Evolutionary conservation across 2,797 vertebrate species (phyloP).

Genomic region (Tauraco hartlaubi): DNA sequence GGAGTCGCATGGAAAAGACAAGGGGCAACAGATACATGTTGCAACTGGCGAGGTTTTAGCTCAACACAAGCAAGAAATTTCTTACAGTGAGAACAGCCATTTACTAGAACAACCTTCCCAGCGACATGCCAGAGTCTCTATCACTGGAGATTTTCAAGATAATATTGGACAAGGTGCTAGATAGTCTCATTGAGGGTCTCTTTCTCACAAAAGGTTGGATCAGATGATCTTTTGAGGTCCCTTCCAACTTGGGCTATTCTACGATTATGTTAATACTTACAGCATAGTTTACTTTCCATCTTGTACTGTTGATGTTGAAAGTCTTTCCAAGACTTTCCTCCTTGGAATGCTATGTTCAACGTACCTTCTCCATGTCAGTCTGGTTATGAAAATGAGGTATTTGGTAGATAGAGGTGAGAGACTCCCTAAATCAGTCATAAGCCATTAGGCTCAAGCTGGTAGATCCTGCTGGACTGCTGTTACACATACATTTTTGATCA

Average conservation of each 20-base stretch:
- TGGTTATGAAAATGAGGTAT: not conserved
- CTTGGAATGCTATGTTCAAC: not conserved
- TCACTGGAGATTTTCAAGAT: not conserved
- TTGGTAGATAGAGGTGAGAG: not conserved
- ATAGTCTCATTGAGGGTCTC: not conserved
- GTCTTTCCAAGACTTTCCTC: not conserved
- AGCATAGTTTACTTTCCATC: not conserved
- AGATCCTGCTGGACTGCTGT: not conserved
- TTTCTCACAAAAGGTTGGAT: not conserved
- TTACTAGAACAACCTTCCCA: not conserved
- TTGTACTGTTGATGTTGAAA: not conserved
- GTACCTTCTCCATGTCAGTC: too few relatives aligned
- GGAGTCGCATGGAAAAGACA: not conserved
- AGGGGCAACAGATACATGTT: not conserved
- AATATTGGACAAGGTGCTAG: not conserved
- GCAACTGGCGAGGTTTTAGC: not conserved
- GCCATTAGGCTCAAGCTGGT: not conserved
- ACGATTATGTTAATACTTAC: not conserved
- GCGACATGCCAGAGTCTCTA: not conserved
- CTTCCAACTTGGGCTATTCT: not conserved
- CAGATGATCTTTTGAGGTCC: not conserved
- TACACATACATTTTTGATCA: not conserved
- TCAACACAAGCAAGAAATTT: not conserved
- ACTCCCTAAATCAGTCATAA: not conserved
- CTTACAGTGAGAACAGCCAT: not conserved